These are phyloP conservation scores for Eupithecia centaureata DNA, from an alignment of 2,888 invertebrate species.

Conservation along the genomic window DNA sequence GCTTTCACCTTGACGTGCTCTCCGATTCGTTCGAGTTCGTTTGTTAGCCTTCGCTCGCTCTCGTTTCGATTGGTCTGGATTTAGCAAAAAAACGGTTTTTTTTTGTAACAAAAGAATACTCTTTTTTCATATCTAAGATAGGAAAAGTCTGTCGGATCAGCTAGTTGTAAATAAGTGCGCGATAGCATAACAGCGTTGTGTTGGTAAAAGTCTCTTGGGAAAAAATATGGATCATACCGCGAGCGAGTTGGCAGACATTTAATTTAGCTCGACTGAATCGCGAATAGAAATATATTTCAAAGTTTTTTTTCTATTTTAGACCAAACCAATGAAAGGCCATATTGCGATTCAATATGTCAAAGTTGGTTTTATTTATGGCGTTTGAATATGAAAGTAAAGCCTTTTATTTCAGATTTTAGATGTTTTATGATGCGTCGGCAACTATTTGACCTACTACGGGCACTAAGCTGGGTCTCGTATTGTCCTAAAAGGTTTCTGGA, in stretches of 20 bases:
- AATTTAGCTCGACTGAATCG: constrained; percentile 2
- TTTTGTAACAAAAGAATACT: too few species aligned
- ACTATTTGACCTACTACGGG: not conserved
- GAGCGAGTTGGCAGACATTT: constrained; percentile 4
- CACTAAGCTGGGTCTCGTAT: not conserved
- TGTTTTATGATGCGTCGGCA: not conserved
- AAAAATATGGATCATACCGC: not conserved
- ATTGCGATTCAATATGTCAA: not conserved
- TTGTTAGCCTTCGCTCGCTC: too few species aligned
- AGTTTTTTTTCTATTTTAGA: not conserved
- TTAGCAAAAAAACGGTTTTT: too few species aligned
- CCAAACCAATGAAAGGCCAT: not conserved
- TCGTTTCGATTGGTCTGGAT: too few species aligned
- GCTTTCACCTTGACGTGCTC: too few species aligned
- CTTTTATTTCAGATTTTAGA: not conserved
- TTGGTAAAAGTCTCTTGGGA: not conserved
- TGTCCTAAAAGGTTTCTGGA: too few species aligned
- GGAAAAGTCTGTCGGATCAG: too few species aligned
- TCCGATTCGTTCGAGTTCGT: too few species aligned
- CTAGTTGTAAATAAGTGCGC: too few species aligned
- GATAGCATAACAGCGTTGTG: not conserved
- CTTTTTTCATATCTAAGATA: too few species aligned
- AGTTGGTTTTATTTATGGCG: not conserved
- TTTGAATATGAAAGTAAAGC: not conserved
- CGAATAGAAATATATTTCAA: constrained; percentile 3